A percentile compares a stretch with the other conserved stretches of the same genome.
phyloP scores from a whole-genome alignment of 2,113 vertebrate genomes.

The Proteles cristata region DNA sequence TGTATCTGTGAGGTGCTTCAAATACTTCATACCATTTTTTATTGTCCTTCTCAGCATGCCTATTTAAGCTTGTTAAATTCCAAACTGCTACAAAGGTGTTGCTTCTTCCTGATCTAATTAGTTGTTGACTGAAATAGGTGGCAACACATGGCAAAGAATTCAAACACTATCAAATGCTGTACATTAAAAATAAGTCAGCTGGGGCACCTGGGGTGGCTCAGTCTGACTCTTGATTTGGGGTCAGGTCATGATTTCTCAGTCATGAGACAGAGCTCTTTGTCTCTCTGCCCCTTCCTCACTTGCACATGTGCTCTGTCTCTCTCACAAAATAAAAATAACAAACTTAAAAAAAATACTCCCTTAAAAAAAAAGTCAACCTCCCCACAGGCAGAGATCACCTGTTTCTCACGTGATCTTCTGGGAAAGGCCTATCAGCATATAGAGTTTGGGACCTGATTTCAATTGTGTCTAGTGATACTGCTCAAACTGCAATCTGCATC shows the following conservation, averaged over 20 bases:
- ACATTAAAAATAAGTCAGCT: neutral
- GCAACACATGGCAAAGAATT: neutral
- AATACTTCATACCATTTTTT: neutral
- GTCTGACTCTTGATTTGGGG: too few relatives aligned
- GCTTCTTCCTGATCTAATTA: neutral
- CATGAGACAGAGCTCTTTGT: too few relatives aligned
- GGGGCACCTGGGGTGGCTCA: too few relatives aligned
- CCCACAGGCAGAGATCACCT: neutral
- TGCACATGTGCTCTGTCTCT: too few relatives aligned
- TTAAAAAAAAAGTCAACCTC: neutral
- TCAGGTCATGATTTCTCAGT: too few relatives aligned
- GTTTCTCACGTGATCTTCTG: neutral
- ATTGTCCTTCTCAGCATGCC: neutral
- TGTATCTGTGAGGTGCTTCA: neutral
- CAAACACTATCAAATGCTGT: conserved; percentile 2
- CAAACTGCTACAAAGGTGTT: neutral
- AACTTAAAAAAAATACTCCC: too few relatives aligned
- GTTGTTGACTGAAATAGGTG: conserved; percentile 15
- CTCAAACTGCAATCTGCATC: neutral
- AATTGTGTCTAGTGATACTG: neutral
- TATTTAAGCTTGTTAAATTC: conserved; percentile 24
- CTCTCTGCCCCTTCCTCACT: too few relatives aligned
- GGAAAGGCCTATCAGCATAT: neutral
- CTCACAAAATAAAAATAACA: too few relatives aligned
- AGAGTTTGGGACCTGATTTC: neutral